Evolutionary conservation across 2,113 vertebrate genomes (phyloP).

Genomic region (Tenebrosternarchus preto): DNA sequence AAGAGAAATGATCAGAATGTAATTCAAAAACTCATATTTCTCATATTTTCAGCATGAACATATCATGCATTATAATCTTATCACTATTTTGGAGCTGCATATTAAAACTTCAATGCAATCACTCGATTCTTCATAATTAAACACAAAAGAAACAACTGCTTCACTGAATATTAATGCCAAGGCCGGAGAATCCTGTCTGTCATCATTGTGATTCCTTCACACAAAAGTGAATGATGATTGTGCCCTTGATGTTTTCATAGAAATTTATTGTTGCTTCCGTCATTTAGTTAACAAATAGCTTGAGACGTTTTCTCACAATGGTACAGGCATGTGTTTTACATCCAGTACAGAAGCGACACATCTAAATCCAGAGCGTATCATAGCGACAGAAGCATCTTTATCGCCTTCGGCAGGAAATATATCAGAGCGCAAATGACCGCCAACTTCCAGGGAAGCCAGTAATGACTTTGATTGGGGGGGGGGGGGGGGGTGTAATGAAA

Average conservation of each 20-base stretch:
- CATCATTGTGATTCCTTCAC: neutral
- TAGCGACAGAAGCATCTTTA: constrained; percentile 39
- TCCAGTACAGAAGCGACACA: constrained; percentile 5
- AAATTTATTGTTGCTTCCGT: neutral
- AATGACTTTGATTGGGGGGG: constrained; percentile 47
- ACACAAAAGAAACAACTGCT: constrained; percentile 30
- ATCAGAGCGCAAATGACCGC: constrained; percentile 34
- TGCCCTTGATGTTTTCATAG: neutral
- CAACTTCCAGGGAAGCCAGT: constrained; percentile 22
- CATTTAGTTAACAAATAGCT: neutral
- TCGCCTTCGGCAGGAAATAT: constrained; percentile 36
- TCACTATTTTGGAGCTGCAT: neutral
- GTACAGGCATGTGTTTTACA: neutral
- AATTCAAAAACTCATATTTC: neutral
- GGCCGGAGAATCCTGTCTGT: neutral
- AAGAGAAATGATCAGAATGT: neutral
- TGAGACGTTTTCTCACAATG: neutral
- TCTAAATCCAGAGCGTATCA: constrained; percentile 29
- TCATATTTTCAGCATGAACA: neutral
- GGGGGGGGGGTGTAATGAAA: constrained; percentile 43
- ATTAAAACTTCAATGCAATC: neutral
- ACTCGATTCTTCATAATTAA: constrained; percentile 42
- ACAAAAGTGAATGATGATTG: neutral
- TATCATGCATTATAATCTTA: constrained; percentile 10
- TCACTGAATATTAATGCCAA: neutral